These are phyloP conservation scores for Aradophagus sp. DNA, from an alignment of 1,140 invertebrate genomes.

Conservation along the genomic window DNA sequence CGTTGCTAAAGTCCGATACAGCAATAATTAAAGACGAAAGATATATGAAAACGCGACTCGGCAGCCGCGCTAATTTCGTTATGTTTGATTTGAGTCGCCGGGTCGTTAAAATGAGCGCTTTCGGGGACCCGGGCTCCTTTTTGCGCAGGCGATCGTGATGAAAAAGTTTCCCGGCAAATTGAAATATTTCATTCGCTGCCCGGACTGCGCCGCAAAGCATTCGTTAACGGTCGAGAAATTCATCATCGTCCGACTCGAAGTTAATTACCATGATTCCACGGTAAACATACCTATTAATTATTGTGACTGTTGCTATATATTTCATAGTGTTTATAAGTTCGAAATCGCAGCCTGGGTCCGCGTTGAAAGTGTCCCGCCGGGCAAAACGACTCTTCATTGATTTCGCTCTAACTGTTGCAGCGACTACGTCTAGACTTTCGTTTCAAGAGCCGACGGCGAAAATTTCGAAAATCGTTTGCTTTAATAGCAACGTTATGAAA, in stretches of 20 bases:
- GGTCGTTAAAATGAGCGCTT: background rate
- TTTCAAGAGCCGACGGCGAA: too few relatives aligned
- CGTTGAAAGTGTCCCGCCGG: constrained; percentile 44
- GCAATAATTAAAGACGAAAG: constrained; percentile 49
- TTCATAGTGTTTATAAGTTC: constrained; percentile 26
- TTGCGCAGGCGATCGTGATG: background rate
- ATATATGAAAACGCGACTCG: constrained; percentile 35
- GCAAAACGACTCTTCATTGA: constrained; percentile 36
- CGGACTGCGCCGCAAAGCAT: background rate
- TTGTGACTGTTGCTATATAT: constrained; percentile 18
- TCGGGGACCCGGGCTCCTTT: background rate
- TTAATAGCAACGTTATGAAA: too few relatives aligned
- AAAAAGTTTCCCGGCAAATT: too few relatives aligned
- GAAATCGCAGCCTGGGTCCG: constrained; percentile 19
- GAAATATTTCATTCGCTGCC: background rate
- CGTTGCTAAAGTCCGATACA: constrained; percentile 34
- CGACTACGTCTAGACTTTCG: constrained; percentile 4
- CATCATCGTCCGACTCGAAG: constrained; percentile 7
- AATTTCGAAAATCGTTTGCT: too few relatives aligned
- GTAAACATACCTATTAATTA: constrained; percentile 41
- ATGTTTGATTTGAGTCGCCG: constrained; percentile 36
- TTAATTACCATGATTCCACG: constrained; percentile 32
- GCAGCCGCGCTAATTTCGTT: constrained; percentile 43
- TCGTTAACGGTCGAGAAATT: background rate
- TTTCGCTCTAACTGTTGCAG: constrained; percentile 12